A percentile compares a stretch with the other conserved stretches of the same genome.
Evolutionary conservation across 2,113 vertebrate genomes (phyloP).

Genomic region (Glareola pratincola): DNA sequence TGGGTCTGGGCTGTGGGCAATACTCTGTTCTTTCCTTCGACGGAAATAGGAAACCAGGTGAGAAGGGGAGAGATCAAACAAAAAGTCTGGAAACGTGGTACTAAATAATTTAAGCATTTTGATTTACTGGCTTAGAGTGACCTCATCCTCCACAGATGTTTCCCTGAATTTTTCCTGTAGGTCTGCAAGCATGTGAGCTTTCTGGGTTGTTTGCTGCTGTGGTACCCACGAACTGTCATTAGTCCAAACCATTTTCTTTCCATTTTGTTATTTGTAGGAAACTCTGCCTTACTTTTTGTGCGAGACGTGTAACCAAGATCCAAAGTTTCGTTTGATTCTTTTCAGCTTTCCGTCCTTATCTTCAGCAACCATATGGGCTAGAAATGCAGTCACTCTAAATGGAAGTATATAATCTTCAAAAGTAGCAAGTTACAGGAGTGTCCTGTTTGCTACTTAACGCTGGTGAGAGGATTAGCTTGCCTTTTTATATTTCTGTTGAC

Average conservation of each 20-base stretch:
- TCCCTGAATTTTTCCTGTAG: background rate
- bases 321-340: background rate
- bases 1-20: background rate
- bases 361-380: background rate
- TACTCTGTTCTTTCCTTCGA: background rate
- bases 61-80: background rate
- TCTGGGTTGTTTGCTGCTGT: background rate
- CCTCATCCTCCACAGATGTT: background rate
- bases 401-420: background rate
- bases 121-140: background rate
- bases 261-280: background rate
- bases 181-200: background rate
- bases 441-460: background rate
- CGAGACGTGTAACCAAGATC: background rate
- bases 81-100: background rate
- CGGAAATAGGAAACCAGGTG: background rate
- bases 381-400: background rate
- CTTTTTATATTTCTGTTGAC: background rate
- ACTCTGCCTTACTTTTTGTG: background rate
- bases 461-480: background rate
- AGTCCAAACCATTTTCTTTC: background rate
- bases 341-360: background rate
- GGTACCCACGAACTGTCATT: background rate
- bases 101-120: background rate
- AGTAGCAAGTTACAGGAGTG: background rate